Conservation (phyloP, 2,888 invertebrate species). For the Schrankia costaestrigalis region DNA sequence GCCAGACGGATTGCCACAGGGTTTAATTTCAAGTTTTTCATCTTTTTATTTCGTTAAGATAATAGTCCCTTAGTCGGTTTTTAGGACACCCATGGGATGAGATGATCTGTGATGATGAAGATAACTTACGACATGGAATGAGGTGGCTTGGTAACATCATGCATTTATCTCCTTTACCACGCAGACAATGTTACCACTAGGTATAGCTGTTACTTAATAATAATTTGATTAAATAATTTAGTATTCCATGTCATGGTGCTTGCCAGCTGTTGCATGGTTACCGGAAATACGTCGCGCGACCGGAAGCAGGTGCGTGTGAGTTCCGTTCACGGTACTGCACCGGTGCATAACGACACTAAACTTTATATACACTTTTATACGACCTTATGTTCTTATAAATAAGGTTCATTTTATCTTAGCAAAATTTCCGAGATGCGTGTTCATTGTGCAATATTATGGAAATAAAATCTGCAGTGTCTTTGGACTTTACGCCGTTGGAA, state of each 20-base stretch:
- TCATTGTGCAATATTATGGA: neutral
- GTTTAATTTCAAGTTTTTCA: too few relatives aligned
- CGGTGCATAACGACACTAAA: slow-evolving; percentile 17
- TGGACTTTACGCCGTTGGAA: accelerated
- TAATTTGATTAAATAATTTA: neutral
- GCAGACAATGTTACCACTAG: too few relatives aligned
- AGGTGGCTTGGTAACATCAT: too few relatives aligned
- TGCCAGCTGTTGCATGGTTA: slow-evolving; percentile 22
- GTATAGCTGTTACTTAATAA: neutral
- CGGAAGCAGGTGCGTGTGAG: slow-evolving; percentile 59
- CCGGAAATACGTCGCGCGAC: slow-evolving; percentile 43
- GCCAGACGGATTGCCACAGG: too few relatives aligned
- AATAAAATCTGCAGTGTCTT: neutral
- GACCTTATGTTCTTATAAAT: neutral
- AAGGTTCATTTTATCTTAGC: neutral
- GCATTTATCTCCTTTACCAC: too few relatives aligned
- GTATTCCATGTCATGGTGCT: neutral
- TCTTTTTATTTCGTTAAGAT: too few relatives aligned
- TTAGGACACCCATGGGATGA: too few relatives aligned
- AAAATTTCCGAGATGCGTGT: neutral
- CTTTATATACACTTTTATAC: neutral
- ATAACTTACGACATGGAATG: too few relatives aligned
- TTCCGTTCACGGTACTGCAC: slow-evolving; percentile 36
- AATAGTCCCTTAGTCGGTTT: too few relatives aligned
- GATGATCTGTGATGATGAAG: too few relatives aligned